Conservation (phyloP, 2,888 invertebrate genomes). For the Lasioglossum figueresi region DNA sequence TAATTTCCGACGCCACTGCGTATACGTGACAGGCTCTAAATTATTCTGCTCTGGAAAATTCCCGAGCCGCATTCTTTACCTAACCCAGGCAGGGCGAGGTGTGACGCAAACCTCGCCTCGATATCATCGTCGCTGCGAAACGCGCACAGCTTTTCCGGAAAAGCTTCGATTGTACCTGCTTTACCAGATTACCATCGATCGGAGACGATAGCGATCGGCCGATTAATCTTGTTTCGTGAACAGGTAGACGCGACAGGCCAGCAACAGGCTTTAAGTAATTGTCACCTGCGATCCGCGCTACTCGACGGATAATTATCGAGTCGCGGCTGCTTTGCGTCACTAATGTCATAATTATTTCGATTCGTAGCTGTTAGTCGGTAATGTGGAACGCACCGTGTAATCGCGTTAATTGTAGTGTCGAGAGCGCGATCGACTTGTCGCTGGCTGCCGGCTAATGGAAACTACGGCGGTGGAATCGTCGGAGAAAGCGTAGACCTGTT, state of each 20-base stretch:
- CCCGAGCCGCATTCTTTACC: conserved; percentile 14
- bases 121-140: not conserved
- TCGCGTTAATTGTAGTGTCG: conserved; percentile 48
- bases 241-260: not conserved
- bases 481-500: conserved; percentile 37
- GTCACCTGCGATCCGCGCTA: not conserved
- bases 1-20: conserved; percentile 14
- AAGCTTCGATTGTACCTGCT: not conserved
- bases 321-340: conserved; percentile 31
- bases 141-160: not conserved
- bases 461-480: not conserved
- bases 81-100: not conserved
- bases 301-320: conserved; percentile 25
- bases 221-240: not conserved
- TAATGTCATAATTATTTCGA: conserved; percentile 43
- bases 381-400: conserved; percentile 34
- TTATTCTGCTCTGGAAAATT: conserved; percentile 43
- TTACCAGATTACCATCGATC: not conserved
- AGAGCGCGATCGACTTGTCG: conserved; percentile 13
- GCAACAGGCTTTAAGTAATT: not conserved
- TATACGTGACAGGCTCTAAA: conserved; percentile 17
- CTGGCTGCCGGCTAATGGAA: not conserved
- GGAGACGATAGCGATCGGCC: not conserved
- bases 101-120: conserved; percentile 8
- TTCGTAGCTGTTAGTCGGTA: conserved; percentile 31